These are phyloP conservation scores for Sitta carolinensis DNA, from an alignment of 2,797 vertebrate genomes.

Conservation along the genomic window DNA sequence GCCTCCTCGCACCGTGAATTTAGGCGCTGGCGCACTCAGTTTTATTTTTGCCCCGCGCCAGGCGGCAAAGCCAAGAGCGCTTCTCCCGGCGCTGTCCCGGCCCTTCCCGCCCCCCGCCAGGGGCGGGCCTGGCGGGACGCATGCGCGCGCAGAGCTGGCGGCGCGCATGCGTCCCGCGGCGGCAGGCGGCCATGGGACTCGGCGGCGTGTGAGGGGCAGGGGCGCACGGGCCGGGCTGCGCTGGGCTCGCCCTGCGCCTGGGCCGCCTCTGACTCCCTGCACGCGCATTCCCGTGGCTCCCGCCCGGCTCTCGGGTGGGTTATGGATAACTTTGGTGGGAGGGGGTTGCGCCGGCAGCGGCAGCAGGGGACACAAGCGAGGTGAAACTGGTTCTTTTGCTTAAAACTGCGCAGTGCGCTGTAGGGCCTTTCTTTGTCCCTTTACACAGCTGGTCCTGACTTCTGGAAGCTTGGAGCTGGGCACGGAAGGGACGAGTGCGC, in stretches of 20 bases:
- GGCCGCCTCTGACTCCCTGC: too few species aligned
- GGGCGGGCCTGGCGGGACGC: too few species aligned
- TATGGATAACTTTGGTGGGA: not conserved
- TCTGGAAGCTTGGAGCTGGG: not conserved
- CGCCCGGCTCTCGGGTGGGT: too few species aligned
- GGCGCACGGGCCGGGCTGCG: not conserved
- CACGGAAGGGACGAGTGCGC: too few species aligned
- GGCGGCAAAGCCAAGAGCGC: fast-evolving
- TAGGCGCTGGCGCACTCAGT: fast-evolving
- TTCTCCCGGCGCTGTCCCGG: too few species aligned
- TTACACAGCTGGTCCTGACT: fast-evolving
- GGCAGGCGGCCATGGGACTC: not conserved
- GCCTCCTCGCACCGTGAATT: fast-evolving
- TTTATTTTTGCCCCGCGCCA: fast-evolving
- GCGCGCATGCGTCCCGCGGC: not conserved
- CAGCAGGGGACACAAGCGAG: too few species aligned
- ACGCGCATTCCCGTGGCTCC: too few species aligned
- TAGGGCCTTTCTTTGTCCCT: too few species aligned
- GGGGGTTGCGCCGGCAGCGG: not conserved
- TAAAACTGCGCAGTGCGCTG: not conserved
- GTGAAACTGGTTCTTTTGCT: not conserved
- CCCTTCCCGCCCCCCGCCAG: fast-evolving
- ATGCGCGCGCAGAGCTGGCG: fast-evolving
- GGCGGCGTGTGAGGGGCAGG: not conserved
- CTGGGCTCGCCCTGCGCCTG: too few species aligned